Conservation (phyloP, 2,888 invertebrate species). For the Branchellion lobata region DNA sequence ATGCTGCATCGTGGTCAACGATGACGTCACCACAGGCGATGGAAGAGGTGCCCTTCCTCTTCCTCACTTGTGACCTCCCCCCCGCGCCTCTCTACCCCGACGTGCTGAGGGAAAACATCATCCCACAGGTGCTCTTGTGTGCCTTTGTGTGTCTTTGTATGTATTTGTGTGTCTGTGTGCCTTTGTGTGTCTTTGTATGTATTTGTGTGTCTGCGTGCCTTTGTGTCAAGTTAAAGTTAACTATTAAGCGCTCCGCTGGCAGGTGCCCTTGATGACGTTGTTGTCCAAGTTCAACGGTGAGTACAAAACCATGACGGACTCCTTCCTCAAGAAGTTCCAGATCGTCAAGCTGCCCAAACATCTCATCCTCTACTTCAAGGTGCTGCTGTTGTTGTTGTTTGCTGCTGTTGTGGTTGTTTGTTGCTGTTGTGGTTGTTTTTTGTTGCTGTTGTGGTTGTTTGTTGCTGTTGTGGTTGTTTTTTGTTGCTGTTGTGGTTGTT, state of each 20-base stretch:
- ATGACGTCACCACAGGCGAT: too few relatives aligned
- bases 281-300: conserved; percentile 97
- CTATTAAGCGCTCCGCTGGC: conserved; percentile 44
- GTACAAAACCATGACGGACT: conserved; percentile 98
- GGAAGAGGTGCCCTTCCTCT: conserved; percentile 89
- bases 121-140: conserved; percentile 75
- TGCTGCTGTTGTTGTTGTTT: conserved; percentile 46
- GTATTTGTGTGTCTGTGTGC: too few relatives aligned
- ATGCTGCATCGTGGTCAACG: too few relatives aligned
- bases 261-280: conserved; percentile 89
- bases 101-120: conserved; percentile 95
- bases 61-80: conserved; percentile 93
- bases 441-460: not conserved
- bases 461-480: not conserved
- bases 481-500: conserved; percentile 10
- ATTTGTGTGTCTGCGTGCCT: too few relatives aligned
- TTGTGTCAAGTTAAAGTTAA: not conserved
- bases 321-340: conserved; percentile 93
- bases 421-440: not conserved
- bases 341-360: conserved; percentile 89
- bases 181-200: too few relatives aligned
- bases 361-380: conserved; percentile 90
- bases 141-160: too few relatives aligned
- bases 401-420: not conserved
- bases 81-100: conserved; percentile 93